phyloP scores from a whole-genome alignment of 2,113 vertebrate genomes.

The Crotophaga sulcirostris region DNA sequence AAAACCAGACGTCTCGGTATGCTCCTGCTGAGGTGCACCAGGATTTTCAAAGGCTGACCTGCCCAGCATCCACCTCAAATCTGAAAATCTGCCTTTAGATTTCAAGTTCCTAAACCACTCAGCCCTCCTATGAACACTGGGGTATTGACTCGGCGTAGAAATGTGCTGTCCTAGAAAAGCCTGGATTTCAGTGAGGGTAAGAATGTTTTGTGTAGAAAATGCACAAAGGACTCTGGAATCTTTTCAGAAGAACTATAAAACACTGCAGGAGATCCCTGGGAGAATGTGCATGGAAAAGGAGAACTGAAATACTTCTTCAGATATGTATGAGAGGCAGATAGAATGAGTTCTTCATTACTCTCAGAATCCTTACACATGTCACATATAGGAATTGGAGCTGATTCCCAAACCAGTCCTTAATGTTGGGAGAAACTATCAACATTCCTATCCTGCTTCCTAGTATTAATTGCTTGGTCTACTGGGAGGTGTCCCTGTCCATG shows the following conservation, averaged over 20 bases:
- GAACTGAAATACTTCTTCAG: not conserved
- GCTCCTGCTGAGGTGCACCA: not conserved
- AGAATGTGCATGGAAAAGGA: not conserved
- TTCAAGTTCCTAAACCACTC: not conserved
- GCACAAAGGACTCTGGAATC: not conserved
- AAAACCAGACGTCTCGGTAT: not conserved
- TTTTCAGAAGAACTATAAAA: not conserved
- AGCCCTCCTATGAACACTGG: not conserved
- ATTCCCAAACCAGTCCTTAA: not conserved
- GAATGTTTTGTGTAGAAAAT: not conserved
- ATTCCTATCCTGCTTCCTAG: not conserved
- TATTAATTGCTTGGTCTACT: not conserved
- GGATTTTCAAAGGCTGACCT: not conserved
- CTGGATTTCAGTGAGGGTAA: not conserved
- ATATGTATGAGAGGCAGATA: not conserved
- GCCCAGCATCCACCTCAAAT: not conserved
- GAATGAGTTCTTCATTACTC: not conserved
- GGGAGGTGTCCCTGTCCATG: too few relatives aligned
- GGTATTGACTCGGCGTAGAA: not conserved
- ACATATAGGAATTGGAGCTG: not conserved
- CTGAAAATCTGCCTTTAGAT: not conserved
- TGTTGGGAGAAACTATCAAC: not conserved
- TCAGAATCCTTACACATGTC: not conserved
- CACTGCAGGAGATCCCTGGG: not conserved
- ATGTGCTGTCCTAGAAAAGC: not conserved